phyloP scores from a whole-genome alignment of 2,797 vertebrate genomes.

The Catharus ustulatus region DNA sequence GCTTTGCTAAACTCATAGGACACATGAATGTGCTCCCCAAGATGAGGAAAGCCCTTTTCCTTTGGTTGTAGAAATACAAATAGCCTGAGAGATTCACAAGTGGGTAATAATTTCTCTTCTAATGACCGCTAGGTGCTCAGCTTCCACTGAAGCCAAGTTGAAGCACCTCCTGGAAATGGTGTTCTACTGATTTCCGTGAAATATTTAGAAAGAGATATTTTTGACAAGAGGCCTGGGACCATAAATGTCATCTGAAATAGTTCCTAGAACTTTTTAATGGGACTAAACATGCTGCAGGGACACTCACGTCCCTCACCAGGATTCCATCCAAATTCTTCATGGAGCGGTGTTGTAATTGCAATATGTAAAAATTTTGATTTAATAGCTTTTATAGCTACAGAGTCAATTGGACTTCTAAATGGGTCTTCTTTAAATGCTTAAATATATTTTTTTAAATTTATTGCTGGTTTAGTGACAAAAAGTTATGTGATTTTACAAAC shows the following conservation, averaged over 20 bases:
- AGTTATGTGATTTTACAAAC: neutral
- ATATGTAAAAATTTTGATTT: neutral
- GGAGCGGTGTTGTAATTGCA: neutral
- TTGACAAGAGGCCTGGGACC: neutral
- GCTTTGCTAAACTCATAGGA: neutral
- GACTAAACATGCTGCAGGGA: neutral
- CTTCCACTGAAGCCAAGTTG: neutral
- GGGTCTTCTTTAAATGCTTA: neutral
- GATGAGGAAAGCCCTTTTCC: neutral
- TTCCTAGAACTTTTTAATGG: neutral
- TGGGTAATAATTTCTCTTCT: neutral
- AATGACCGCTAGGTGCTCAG: fast-evolving
- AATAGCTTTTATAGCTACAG: neutral
- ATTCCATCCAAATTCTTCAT: neutral
- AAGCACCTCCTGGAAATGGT: neutral
- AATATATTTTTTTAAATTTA: neutral
- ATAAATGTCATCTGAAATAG: neutral
- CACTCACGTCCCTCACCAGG: neutral
- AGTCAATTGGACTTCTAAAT: neutral
- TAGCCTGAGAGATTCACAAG: neutral
- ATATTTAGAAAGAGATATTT: constrained; percentile 10
- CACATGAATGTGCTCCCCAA: neutral
- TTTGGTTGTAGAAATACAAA: neutral
- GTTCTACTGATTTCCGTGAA: constrained; percentile 16
- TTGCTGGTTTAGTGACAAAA: neutral